Conservation (phyloP, 2,113 vertebrate species). For the Prunella himalayana region DNA sequence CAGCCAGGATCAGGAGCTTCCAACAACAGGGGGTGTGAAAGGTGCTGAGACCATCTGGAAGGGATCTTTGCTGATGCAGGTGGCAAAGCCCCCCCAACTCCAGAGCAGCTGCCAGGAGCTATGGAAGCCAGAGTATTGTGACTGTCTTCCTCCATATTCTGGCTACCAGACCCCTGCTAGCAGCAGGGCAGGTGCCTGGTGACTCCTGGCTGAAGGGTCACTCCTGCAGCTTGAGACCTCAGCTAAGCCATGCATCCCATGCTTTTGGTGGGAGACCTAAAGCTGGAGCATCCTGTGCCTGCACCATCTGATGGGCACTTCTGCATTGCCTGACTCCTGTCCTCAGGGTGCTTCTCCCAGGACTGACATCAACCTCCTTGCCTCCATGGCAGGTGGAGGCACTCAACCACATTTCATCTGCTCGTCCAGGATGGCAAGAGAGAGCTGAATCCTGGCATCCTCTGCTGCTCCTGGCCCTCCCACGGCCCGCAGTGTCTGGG, state of each 20-base stretch:
- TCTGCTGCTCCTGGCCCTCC: not conserved
- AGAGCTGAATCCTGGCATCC: not conserved
- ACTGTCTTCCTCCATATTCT: accelerated
- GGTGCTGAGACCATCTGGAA: not conserved
- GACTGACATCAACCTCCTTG: not conserved
- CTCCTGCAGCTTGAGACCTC: not conserved
- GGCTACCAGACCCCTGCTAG: not conserved
- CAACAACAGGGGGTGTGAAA: not conserved
- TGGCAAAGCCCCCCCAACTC: not conserved
- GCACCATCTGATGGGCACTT: not conserved
- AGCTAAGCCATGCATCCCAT: accelerated
- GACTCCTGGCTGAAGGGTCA: not conserved
- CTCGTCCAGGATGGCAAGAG: not conserved
- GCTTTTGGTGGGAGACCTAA: not conserved
- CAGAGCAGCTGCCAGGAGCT: not conserved
- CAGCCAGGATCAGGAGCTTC: accelerated
- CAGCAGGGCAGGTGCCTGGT: not conserved
- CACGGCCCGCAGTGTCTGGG: not conserved
- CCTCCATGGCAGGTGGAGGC: not conserved
- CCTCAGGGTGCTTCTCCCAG: not conserved
- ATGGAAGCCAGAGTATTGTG: accelerated
- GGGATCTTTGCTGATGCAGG: not conserved
- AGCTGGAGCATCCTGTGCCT: not conserved
- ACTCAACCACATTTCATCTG: not conserved
- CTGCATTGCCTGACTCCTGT: accelerated